Evolutionary conservation across 2,113 vertebrate species (phyloP).

Genomic region (Opisthocomus hoazin): DNA sequence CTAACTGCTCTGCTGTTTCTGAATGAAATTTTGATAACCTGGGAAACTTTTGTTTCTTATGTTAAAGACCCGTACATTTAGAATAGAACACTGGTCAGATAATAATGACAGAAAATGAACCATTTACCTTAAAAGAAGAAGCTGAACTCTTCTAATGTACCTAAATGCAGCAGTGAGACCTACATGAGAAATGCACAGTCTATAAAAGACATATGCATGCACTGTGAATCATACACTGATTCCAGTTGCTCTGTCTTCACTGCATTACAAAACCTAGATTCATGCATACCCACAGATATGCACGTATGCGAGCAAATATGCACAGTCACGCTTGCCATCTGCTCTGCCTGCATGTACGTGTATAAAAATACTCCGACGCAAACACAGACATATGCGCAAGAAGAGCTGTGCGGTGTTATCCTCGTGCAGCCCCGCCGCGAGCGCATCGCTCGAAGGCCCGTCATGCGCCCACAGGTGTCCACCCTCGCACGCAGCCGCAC

Average conservation of each 20-base stretch:
- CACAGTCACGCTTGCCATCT: constrained; percentile 10
- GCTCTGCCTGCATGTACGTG: neutral
- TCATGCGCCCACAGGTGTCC: neutral
- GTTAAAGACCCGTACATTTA: neutral
- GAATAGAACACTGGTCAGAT: neutral
- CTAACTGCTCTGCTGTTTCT: neutral
- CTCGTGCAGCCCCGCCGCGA: neutral
- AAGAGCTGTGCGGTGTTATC: neutral
- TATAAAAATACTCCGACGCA: neutral
- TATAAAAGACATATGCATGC: neutral
- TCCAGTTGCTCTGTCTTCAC: neutral
- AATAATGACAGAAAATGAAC: neutral
- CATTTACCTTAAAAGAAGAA: neutral
- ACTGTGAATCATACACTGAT: neutral
- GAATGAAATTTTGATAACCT: neutral
- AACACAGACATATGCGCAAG: neutral
- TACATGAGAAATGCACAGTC: constrained; percentile 24
- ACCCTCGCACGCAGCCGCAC: neutral
- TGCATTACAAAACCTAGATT: neutral
- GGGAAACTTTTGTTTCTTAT: neutral
- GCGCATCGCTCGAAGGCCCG: neutral
- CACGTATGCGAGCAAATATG: constrained; percentile 2
- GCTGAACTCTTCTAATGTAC: neutral
- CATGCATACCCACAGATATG: neutral
- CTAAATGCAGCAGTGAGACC: neutral